Evolutionary conservation across 2,797 vertebrate species (phyloP), one percentile per base, ranked within the genome.

Genomic region (Acanthurus tractus): DNA sequence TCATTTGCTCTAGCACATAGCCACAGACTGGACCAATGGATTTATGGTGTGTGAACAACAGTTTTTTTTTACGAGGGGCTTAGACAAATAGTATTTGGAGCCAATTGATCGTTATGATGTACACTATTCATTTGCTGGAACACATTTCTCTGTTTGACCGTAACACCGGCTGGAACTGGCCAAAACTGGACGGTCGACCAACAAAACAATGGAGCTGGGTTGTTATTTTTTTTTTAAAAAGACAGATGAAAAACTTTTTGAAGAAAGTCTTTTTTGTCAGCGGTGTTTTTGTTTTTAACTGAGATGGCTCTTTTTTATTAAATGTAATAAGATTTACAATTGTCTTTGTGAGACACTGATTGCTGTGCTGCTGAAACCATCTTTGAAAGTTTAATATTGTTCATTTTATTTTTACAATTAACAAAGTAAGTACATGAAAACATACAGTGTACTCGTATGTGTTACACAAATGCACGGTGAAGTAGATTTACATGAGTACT

Each of bases 41-140:
- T 90, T 92, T 91, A 93, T 89, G 72, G 76, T 81, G 78, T 84
- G 86, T 90, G 88, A 93, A 89, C 74, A 84, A 83, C 25, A 49
- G 29, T 79, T 88, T 75, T 34, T 70, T 63, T 70, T 90, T 78
- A 89, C 10, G 81, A 70, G 64, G 40, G 79, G 84, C 63, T 91
- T 90, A 92, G 74, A 74, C 85, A 90, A 94, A 93, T 89, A 91
- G 82, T 77, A 72, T 86, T 84, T 88, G 73, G 82, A 85, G 82
- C 88, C 89, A 90, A 67, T 79, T 86, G 85, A 92, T 90, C 80
- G 67, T 91, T 92, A 90, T 85, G 88, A 86, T 86, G 79, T 87
- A 82, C 86, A 89, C 92, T 88, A 90, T 94, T 91, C 57, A 74
- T 90, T 91, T 88, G 80, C 79, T 89, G 86, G 82, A 91, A 90